Conservation (phyloP, 2,113 vertebrate genomes). For the Eulacestoma nigropectus region DNA sequence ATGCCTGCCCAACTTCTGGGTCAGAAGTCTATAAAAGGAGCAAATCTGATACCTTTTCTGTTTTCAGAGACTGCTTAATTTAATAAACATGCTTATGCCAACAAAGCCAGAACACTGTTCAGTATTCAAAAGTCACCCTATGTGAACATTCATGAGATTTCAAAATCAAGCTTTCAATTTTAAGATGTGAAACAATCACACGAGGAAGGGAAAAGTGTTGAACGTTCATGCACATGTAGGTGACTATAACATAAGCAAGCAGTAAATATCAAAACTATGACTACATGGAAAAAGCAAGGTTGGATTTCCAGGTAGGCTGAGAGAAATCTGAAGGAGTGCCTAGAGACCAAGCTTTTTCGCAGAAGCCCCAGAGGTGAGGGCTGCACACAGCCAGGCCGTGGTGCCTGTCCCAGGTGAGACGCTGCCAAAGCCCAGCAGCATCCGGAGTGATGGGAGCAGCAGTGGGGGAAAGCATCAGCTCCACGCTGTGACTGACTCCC, state of each 20-base stretch:
- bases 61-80: not conserved
- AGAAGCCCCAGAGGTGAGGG: not conserved
- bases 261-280: not conserved
- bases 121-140: not conserved
- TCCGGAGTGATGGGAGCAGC: fast-evolving
- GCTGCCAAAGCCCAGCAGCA: not conserved
- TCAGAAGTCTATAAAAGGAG: not conserved
- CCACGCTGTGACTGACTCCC: not conserved
- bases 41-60: not conserved
- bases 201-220: not conserved
- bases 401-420: fast-evolving
- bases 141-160: not conserved
- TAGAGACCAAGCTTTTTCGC: not conserved
- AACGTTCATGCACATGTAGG: fast-evolving
- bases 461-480: fast-evolving
- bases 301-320: not conserved
- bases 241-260: not conserved
- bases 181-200: not conserved
- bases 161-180: not conserved
- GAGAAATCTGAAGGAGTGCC: not conserved
- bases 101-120: not conserved
- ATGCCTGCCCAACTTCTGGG: not conserved
- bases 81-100: not conserved
- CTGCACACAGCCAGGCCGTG: not conserved
- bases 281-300: too few relatives aligned